phyloP scores from a whole-genome alignment of 2,797 vertebrate genomes.

The Dermochelys coriacea region DNA sequence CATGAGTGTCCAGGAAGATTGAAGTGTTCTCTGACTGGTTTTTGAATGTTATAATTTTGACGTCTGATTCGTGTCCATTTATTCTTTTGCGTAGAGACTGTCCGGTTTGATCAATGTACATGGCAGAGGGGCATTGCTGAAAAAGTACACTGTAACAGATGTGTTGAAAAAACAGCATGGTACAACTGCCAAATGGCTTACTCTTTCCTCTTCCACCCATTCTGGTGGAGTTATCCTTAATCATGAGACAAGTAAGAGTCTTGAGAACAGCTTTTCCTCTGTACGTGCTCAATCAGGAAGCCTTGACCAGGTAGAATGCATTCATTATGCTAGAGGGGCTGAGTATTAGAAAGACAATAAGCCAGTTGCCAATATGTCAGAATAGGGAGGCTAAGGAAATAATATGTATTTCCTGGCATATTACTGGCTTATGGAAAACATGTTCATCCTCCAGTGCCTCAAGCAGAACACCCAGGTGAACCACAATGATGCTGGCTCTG shows the following conservation, averaged over 20 bases:
- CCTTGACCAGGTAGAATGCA: background rate
- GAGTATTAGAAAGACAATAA: background rate
- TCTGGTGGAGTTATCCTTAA: background rate
- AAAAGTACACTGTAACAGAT: background rate
- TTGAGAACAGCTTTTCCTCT: background rate
- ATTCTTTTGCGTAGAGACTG: no score
- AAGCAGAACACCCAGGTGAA: background rate
- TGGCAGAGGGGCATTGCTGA: no score
- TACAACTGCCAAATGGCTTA: background rate
- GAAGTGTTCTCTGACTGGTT: no score
- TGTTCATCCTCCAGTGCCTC: rapidly evolving
- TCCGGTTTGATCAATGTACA: no score
- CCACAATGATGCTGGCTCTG: background rate
- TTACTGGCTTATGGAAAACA: background rate
- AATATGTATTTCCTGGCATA: background rate
- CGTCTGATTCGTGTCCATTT: no score
- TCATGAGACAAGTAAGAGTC: background rate
- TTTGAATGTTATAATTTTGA: no score
- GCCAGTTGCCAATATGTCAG: background rate
- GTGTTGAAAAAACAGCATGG: background rate
- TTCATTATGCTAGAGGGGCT: background rate
- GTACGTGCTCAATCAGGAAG: rapidly evolving
- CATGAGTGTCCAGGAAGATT: no score
- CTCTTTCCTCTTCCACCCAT: background rate
- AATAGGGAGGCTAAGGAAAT: background rate